A percentile compares a stretch with the other conserved stretches of the same genome.
These are phyloP conservation scores for Cynocephalus volans DNA, from an alignment of 2,113 vertebrate species.

Conservation along the genomic window DNA sequence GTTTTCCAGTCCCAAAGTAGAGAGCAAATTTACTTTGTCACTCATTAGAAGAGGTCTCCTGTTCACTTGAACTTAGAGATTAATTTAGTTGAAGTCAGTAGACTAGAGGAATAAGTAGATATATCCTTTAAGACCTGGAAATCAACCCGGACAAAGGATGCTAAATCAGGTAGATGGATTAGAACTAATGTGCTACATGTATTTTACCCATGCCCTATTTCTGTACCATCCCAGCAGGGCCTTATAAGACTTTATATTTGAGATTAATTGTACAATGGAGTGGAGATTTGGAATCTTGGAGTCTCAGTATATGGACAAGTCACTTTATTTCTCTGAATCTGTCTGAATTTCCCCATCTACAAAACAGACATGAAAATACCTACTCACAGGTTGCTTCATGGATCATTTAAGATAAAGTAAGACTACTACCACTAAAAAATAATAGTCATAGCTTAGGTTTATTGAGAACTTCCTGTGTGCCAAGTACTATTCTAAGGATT, in stretches of 20 bases:
- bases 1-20: conserved; percentile 42
- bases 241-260: conserved; percentile 20
- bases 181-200: background rate
- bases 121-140: background rate
- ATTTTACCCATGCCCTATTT: background rate
- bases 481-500: background rate
- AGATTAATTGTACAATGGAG: background rate
- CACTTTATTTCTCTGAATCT: conserved; percentile 37
- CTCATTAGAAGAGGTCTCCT: conserved; percentile 9
- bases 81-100: conserved; percentile 14
- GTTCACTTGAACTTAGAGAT: conserved; percentile 33
- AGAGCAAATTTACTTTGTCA: conserved; percentile 22
- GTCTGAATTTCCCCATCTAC: background rate
- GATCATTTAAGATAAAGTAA: conserved; percentile 39
- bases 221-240: conserved; percentile 1
- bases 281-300: conserved; percentile 37
- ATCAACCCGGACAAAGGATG: conserved; percentile 4
- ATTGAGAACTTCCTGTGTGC: background rate
- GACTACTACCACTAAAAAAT: background rate
- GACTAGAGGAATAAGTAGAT: background rate
- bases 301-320: conserved; percentile 23
- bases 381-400: background rate
- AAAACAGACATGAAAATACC: conserved; percentile 7
- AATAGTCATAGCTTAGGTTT: conserved; percentile 15
- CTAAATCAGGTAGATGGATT: background rate